These are phyloP conservation scores for Macaca nemestrina DNA, from an alignment of 2,113 vertebrate genomes.

Conservation along the genomic window DNA sequence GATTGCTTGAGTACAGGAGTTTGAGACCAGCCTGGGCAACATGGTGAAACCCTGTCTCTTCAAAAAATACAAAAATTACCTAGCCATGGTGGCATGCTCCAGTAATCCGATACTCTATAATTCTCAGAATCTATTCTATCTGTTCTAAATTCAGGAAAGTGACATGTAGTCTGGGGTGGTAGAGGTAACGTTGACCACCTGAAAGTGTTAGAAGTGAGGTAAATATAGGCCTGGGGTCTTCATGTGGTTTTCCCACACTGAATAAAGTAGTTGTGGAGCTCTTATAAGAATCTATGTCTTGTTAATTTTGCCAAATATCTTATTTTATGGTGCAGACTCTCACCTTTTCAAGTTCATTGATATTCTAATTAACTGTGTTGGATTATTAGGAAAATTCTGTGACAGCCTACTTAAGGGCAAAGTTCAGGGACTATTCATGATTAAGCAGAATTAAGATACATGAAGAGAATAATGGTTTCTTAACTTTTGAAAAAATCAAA, in stretches of 20 bases:
- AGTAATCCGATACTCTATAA: too few species aligned
- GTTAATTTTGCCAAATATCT: conserved; percentile 70
- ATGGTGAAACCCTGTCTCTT: too few species aligned
- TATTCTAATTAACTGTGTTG: conserved; percentile 69
- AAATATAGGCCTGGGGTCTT: not conserved
- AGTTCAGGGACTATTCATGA: not conserved
- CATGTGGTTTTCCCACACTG: not conserved
- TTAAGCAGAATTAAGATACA: not conserved
- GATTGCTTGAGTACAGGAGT: too few species aligned
- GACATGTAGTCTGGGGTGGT: not conserved
- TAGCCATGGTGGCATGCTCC: too few species aligned
- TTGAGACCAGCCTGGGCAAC: too few species aligned
- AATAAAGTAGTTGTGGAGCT: conserved; percentile 7
- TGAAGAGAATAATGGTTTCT: not conserved
- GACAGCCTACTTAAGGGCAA: not conserved
- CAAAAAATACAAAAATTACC: too few species aligned
- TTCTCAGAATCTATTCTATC: not conserved
- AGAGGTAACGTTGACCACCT: accelerated
- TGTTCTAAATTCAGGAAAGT: not conserved
- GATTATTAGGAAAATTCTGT: conserved; percentile 36
- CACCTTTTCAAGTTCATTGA: conserved; percentile 61
- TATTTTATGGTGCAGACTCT: conserved; percentile 37
- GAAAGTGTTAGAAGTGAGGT: not conserved
- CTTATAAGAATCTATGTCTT: conserved; percentile 53
- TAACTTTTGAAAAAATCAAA: not conserved